phyloP scores from a whole-genome alignment of 2,797 vertebrate species.

The Glyptemys insculpta region DNA sequence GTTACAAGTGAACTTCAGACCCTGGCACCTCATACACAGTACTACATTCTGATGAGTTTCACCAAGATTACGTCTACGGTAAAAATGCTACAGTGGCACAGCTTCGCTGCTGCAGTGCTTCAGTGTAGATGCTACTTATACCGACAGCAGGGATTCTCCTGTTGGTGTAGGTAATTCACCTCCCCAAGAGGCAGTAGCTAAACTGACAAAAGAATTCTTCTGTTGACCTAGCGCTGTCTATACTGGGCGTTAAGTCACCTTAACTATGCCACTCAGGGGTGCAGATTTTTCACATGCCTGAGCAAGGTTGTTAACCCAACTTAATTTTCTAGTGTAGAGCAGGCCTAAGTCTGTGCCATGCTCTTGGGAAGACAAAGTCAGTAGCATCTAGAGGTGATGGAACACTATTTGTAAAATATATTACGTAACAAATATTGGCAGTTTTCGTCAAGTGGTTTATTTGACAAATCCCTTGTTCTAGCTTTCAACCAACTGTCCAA shows the following conservation, averaged over 20 bases:
- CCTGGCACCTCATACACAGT: fast-evolving
- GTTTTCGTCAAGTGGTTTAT: fast-evolving
- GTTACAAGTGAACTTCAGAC: background rate
- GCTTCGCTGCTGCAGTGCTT: background rate
- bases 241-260: background rate
- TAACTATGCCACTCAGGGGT: background rate
- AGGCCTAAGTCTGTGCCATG: background rate
- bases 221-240: background rate
- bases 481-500: fast-evolving
- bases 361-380: fast-evolving
- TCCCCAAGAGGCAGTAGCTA: background rate
- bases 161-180: background rate
- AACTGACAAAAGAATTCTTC: background rate
- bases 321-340: background rate
- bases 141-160: background rate
- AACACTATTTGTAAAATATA: background rate
- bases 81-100: background rate
- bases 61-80: fast-evolving
- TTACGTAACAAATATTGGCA: fast-evolving
- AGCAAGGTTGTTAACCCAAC: background rate
- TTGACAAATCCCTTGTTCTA: fast-evolving
- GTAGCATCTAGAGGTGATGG: background rate
- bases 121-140: background rate
- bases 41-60: background rate
- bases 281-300: background rate